Evolutionary conservation across 2,113 vertebrate species (phyloP).

Genomic region (Dunckerocampus dactyliophorus): DNA sequence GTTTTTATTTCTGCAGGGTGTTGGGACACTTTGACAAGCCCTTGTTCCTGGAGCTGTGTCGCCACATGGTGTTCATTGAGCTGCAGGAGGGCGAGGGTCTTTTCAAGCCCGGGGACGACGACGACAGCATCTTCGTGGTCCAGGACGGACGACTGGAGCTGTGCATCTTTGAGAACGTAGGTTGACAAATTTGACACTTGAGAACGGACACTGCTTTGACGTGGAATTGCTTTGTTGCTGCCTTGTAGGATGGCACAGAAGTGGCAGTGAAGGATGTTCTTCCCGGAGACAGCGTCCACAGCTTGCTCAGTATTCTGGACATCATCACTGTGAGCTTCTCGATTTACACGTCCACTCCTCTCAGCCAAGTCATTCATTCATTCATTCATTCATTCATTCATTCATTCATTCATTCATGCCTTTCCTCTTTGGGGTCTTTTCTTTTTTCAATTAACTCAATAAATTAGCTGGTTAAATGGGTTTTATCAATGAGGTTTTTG

Average conservation of each 20-base stretch:
- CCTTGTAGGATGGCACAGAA: slow-evolving; percentile 83
- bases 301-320: slow-evolving; percentile 93
- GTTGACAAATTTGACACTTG: slow-evolving; percentile 55
- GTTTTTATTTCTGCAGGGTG: slow-evolving; percentile 72
- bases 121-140: slow-evolving; percentile 93
- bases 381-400: too few species aligned
- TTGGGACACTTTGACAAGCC: slow-evolving; percentile 98
- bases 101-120: slow-evolving; percentile 85
- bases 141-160: slow-evolving; percentile 93
- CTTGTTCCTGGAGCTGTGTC: slow-evolving; percentile 92
- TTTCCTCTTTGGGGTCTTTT: not conserved
- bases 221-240: not conserved
- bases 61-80: slow-evolving; percentile 93
- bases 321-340: slow-evolving; percentile 85
- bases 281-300: slow-evolving; percentile 92
- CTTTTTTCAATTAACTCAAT: not conserved
- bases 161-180: slow-evolving; percentile 83
- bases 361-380: slow-evolving; percentile 4
- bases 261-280: slow-evolving; percentile 89
- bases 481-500: not conserved
- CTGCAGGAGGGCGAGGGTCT: slow-evolving; percentile 87
- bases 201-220: slow-evolving; percentile 51
- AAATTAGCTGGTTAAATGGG: too few species aligned
- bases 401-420: not conserved
- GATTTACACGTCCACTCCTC: not conserved